phyloP scores from a whole-genome alignment of 2,797 vertebrate species.

The Falco rusticolus region DNA sequence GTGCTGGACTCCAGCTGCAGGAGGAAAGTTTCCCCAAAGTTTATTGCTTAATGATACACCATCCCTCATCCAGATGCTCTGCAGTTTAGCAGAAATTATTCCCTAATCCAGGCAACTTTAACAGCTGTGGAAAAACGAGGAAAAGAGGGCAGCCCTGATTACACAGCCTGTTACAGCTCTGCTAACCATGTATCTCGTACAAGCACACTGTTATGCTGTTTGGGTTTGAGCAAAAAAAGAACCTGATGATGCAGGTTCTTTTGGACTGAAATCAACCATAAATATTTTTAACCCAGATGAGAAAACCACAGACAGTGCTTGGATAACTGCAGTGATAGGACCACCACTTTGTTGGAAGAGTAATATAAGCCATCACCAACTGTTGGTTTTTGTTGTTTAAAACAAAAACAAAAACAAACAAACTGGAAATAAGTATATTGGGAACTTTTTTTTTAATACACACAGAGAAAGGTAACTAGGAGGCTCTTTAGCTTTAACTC shows the following conservation, averaged over 20 bases:
- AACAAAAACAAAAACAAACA: too few species aligned
- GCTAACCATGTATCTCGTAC: neutral
- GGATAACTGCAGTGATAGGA: neutral
- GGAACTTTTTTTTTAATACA: neutral
- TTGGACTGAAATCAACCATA: neutral
- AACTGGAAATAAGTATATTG: neutral
- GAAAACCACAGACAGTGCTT: neutral
- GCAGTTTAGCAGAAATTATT: neutral
- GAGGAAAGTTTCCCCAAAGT: neutral
- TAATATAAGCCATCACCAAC: neutral
- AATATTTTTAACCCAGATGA: neutral
- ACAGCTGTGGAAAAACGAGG: neutral
- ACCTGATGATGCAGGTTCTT: neutral
- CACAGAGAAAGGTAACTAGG: neutral
- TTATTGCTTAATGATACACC: neutral
- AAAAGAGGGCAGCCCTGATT: neutral
- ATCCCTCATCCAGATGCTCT: neutral
- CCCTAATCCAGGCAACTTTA: neutral
- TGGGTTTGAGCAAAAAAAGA: neutral
- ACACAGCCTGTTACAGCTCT: neutral
- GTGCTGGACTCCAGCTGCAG: neutral
- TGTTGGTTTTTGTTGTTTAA: neutral
- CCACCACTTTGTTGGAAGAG: neutral
- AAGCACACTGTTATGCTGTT: neutral
- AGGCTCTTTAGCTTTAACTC: neutral